Conservation (phyloP, 2,113 vertebrate genomes). For the Bettongia penicillata region DNA sequence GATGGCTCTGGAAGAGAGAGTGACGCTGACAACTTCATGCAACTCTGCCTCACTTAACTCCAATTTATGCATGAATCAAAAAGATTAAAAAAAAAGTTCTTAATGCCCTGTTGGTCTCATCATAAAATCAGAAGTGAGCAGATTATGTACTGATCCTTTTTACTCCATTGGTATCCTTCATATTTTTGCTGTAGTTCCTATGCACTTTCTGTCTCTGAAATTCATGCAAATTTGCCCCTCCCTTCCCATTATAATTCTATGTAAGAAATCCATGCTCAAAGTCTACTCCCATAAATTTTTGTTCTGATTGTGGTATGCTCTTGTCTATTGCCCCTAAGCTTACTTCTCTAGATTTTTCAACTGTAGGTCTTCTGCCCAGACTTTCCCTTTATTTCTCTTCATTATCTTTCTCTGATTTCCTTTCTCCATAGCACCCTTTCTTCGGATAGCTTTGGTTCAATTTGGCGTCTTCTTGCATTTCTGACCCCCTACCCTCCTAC, state of each 20-base stretch:
- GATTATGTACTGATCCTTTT: background rate
- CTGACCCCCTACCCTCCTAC: slow-evolving; percentile 69
- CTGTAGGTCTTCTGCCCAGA: background rate
- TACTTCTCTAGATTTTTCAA: background rate
- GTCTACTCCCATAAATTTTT: background rate
- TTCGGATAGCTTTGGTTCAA: background rate
- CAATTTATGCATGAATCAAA: too few species aligned
- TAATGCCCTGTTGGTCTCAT: background rate
- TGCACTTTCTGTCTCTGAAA: background rate
- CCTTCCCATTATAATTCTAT: background rate
- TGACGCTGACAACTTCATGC: too few species aligned
- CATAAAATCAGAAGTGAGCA: background rate
- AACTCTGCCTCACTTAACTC: too few species aligned
- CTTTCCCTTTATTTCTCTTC: background rate
- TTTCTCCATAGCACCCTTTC: background rate
- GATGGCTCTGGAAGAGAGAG: too few species aligned
- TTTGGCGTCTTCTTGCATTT: slow-evolving; percentile 64
- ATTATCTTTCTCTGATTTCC: background rate
- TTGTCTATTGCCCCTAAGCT: too few species aligned
- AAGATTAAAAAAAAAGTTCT: background rate
- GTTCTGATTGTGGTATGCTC: background rate
- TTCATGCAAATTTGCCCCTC: accelerated
- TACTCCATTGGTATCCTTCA: background rate
- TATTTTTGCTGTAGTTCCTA: slow-evolving; percentile 12
- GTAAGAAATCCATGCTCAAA: background rate